phyloP scores from a whole-genome alignment of 2,797 vertebrate species.

The Apodemus agrarius region DNA sequence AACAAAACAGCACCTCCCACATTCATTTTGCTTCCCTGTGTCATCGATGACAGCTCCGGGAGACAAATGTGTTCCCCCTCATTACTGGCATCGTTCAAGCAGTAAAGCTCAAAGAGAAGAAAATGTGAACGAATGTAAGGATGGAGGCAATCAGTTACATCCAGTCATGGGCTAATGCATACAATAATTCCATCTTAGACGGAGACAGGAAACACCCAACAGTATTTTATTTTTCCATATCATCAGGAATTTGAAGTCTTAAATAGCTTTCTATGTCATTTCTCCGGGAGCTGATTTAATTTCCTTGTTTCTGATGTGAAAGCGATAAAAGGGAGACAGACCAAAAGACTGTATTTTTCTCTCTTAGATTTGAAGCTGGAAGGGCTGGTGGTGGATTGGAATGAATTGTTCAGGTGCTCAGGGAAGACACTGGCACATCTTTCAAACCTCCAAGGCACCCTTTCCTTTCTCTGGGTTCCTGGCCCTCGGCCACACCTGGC shows the following conservation, averaged over 20 bases:
- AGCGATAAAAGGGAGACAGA: background rate
- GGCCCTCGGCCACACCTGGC: background rate
- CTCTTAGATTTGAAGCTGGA: conserved; percentile 53
- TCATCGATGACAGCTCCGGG: conserved; percentile 82
- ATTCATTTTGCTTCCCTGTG: conserved; percentile 80
- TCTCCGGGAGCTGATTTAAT: conserved; percentile 75
- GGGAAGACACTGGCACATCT: background rate
- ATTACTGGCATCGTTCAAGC: conserved; percentile 79
- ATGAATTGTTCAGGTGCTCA: background rate
- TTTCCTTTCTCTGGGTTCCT: background rate
- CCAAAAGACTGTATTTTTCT: conserved; percentile 20
- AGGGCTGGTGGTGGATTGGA: conserved; percentile 33
- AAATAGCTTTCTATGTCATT: conserved; percentile 77
- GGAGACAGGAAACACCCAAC: conserved; percentile 72
- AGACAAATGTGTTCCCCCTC: conserved; percentile 82
- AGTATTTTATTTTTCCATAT: conserved; percentile 45
- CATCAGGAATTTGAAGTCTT: conserved; percentile 64
- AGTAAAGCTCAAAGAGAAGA: conserved; percentile 79
- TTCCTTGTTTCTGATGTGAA: conserved; percentile 72
- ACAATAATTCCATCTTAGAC: conserved; percentile 58
- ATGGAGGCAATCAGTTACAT: conserved; percentile 69
- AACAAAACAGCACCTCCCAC: conserved; percentile 82
- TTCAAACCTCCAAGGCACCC: background rate
- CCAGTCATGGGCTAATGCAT: conserved; percentile 29
- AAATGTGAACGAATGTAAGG: conserved; percentile 76